Conservation (phyloP, 2,888 invertebrate species). For the Xanthostigma xanthostigma region DNA sequence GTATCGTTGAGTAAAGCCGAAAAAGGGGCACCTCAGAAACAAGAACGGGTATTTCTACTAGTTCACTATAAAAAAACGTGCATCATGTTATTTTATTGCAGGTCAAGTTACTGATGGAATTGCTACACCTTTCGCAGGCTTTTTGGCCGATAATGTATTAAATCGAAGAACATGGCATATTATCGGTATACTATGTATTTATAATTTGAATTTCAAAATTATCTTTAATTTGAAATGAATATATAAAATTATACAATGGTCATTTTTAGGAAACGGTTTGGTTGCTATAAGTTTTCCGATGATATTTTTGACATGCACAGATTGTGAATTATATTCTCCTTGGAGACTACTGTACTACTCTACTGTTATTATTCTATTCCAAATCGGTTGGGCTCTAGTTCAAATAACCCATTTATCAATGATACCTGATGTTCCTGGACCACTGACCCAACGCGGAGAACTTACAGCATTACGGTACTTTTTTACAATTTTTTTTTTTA, state of each 20-base stretch:
- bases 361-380: slow-evolving; percentile 56
- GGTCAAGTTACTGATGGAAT: slow-evolving; percentile 78
- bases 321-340: slow-evolving; percentile 29
- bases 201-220: slow-evolving; percentile 2
- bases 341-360: slow-evolving; percentile 42
- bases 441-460: slow-evolving; percentile 54
- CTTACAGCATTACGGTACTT: slow-evolving; percentile 63
- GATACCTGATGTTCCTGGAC: slow-evolving; percentile 65
- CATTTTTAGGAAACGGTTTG: slow-evolving; percentile 40
- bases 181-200: slow-evolving; percentile 38
- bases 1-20: no score
- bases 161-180: slow-evolving; percentile 76
- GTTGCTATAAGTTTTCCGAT: slow-evolving; percentile 65
- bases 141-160: slow-evolving; percentile 64
- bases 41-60: no score
- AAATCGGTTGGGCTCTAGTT: slow-evolving; percentile 87
- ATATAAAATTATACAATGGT: neutral
- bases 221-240: neutral
- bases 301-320: slow-evolving; percentile 57
- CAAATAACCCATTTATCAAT: slow-evolving; percentile 88
- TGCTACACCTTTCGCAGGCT: slow-evolving; percentile 71
- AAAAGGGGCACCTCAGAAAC: no score
- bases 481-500: neutral
- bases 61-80: no score
- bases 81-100: slow-evolving; percentile 23